Evolutionary conservation across 2,888 invertebrate species (phyloP), one percentile per base, ranked within the genome.

Genomic region (Rotaria socialis): DNA sequence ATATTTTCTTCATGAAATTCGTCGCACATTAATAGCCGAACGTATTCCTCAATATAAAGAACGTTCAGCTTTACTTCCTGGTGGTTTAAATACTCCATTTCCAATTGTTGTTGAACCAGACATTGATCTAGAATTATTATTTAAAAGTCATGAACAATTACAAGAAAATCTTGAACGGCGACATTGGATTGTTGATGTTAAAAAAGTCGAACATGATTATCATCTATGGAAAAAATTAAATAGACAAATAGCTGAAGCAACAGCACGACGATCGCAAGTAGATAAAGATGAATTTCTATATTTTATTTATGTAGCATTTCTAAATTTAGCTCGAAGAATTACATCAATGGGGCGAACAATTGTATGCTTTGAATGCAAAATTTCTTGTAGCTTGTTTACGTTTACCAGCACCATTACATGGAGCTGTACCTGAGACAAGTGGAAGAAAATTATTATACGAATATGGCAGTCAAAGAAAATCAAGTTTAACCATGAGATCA

Each of bases 151-250:
- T 35, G 35, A 67, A 67, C 67, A 35, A 16, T 67, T 67, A 67
- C 67, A 67, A 67, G 67, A 67, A 16, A 67, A 67, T 67, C 35
- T 67, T 16, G 35, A 67, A 67, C 35, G 67, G 35, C n/a, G 67
- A 67, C 67, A 67, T 67, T 67, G 67, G 67, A 67, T 67, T 67
- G 67, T 67, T 35, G 67, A 67, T 67, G 67, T 67, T 35, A 67
- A 67, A 67, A 67, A 67, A 67, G 67, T 67, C 27, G 67, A 67
- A 67, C 67, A 67, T 67, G 67, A 67, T 67, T 67, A 67, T 67
- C 67, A 67, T 16, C 67, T 67, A 19, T 67, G 67, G 67, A 67
- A 67, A 67, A 67, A 67, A 35, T 67, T 67, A 67, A 67, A 67
- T 67, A 35, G 16, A 19, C 67, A 67, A 67, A 67, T 67, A 67